These are phyloP conservation scores for Hybognathus amarus DNA, from an alignment of 2,797 vertebrate genomes.

Conservation along the genomic window DNA sequence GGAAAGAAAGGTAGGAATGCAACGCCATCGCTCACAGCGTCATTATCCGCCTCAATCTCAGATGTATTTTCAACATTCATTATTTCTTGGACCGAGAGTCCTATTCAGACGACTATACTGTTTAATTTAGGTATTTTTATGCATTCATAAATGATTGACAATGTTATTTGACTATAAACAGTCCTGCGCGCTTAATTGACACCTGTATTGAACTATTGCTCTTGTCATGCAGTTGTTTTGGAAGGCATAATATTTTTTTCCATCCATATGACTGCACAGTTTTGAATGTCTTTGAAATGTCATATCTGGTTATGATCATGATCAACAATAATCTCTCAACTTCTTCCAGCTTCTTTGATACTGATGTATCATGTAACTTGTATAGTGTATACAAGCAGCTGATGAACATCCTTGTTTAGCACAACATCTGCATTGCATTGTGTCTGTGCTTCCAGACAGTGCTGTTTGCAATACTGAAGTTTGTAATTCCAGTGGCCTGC, in stretches of 20 bases:
- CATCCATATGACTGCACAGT: not conserved
- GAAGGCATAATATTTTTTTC: not conserved
- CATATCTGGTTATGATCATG: not conserved
- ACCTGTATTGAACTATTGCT: slow-evolving; percentile 21
- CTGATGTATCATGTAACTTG: not conserved
- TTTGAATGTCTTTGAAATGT: not conserved
- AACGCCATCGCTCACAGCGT: slow-evolving; percentile 44
- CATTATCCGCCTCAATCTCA: slow-evolving; percentile 43
- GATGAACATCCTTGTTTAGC: not conserved
- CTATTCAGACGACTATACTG: not conserved
- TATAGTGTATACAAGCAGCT: not conserved
- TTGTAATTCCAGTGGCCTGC: slow-evolving; percentile 25
- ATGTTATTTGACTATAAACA: slow-evolving; percentile 1
- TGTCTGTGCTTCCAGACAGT: slow-evolving; percentile 13
- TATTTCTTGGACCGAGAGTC: not conserved
- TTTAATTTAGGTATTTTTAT: not conserved
- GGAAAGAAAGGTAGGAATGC: slow-evolving; percentile 68
- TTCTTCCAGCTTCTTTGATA: slow-evolving; percentile 17
- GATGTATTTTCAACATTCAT: slow-evolving; percentile 78
- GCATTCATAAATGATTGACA: not conserved
- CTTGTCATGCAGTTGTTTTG: not conserved
- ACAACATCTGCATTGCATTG: slow-evolving; percentile 12
- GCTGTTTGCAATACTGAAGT: slow-evolving; percentile 13
- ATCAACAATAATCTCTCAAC: slow-evolving; percentile 4
- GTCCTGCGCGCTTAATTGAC: not conserved